A percentile compares a stretch with the other conserved stretches of the same genome.
Conservation (phyloP, 2,888 invertebrate genomes). For the Elysia crispata region DNA sequence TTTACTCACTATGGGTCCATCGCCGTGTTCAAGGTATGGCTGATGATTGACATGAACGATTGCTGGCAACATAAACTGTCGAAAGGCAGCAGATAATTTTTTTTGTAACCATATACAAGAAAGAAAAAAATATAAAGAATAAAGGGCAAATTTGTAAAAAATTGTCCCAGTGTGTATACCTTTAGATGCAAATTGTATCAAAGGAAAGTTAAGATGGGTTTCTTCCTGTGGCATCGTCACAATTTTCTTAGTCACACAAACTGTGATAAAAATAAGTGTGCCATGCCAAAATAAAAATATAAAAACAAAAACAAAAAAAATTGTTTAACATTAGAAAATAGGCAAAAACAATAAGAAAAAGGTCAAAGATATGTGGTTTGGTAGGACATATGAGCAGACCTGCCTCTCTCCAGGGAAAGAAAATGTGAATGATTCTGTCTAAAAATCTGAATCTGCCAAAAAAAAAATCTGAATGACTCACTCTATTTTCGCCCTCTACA, state of each 20-base stretch:
- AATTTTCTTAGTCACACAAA: background rate
- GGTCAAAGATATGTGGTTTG: too few species aligned
- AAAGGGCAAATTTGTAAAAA: background rate
- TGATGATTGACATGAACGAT: slow-evolving; percentile 97
- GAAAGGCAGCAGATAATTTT: slow-evolving; percentile 50
- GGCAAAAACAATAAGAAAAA: too few species aligned
- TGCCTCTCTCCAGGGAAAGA: too few species aligned
- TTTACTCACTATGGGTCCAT: slow-evolving; percentile 88
- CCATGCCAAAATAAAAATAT: background rate
- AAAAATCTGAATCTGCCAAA: too few species aligned
- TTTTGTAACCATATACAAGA: background rate
- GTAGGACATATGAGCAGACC: too few species aligned
- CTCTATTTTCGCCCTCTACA: too few species aligned
- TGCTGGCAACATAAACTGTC: slow-evolving; percentile 85
- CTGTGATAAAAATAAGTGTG: background rate
- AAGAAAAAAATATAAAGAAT: background rate
- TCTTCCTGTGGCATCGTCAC: slow-evolving; percentile 2
- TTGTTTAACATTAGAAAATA: too few species aligned
- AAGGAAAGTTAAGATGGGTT: slow-evolving; percentile 46
- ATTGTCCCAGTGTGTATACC: slow-evolving; percentile 47
- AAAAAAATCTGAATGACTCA: too few species aligned
- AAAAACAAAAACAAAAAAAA: background rate
- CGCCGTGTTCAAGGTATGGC: slow-evolving; percentile 88
- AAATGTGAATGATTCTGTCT: too few species aligned
- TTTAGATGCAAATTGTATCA: slow-evolving; percentile 29